Percentiles rank a stretch among this genome's conserved stretches.
phyloP scores from a whole-genome alignment of 23 tunicate genomes.

The Halocynthia aurantium region DNA sequence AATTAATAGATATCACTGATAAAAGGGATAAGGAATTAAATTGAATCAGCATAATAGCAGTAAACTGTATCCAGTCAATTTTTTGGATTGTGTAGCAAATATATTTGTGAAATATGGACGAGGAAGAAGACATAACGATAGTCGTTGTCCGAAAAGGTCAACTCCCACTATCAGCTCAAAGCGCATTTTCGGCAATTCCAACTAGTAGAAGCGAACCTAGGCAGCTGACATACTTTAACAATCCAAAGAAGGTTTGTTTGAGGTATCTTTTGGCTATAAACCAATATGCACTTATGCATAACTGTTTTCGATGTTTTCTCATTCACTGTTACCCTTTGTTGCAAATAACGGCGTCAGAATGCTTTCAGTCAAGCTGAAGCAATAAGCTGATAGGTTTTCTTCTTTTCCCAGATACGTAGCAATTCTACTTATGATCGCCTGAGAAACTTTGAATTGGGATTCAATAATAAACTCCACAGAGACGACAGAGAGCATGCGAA shows the following conservation, averaged over 20 bases:
- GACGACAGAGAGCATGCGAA: constrained; percentile 84
- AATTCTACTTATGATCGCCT: constrained; percentile 68
- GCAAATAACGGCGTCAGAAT: too few species aligned
- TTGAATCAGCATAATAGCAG: too few species aligned
- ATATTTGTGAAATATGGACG: neutral
- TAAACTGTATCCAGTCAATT: too few species aligned
- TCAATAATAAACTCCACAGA: constrained; percentile 85
- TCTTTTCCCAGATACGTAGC: constrained; percentile 17
- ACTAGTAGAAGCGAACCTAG: constrained; percentile 64
- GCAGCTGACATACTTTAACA: constrained; percentile 87
- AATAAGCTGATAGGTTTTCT: neutral
- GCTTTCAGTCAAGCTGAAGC: too few species aligned
- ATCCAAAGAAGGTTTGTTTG: constrained; percentile 42
- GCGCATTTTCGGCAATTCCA: constrained; percentile 80
- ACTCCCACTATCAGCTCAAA: constrained; percentile 89
- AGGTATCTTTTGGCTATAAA: neutral
- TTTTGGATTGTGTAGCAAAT: too few species aligned
- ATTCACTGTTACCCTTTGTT: too few species aligned
- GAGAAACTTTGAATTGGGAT: constrained; percentile 43
- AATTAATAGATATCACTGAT: too few species aligned
- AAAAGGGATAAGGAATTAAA: too few species aligned
- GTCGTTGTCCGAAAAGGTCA: constrained; percentile 73
- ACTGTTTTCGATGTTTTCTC: too few species aligned
- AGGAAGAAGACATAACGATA: constrained; percentile 8
- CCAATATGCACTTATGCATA: too few species aligned